These are phyloP conservation scores for Anarhynchus alexandrinus DNA, from an alignment of 2,113 vertebrate genomes.

Conservation along the genomic window DNA sequence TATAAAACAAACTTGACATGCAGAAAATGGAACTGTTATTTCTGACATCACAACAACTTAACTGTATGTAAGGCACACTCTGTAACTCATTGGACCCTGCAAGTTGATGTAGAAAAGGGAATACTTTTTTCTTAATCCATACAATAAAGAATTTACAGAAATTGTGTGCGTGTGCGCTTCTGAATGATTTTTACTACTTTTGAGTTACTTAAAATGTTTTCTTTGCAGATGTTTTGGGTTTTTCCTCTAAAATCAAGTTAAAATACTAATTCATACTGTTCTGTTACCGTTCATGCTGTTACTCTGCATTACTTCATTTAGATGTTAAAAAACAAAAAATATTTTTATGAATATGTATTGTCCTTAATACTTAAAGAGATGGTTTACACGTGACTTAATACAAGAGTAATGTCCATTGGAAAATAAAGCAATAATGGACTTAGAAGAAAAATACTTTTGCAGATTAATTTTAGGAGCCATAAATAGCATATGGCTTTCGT, in stretches of 20 bases:
- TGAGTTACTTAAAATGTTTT: not conserved
- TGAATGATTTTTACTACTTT: not conserved
- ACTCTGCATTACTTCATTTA: not conserved
- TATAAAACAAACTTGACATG: not conserved
- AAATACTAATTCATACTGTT: not conserved
- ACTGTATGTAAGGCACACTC: not conserved
- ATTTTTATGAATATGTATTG: not conserved
- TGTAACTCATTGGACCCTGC: not conserved
- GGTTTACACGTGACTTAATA: not conserved
- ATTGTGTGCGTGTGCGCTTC: not conserved
- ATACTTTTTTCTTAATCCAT: conserved; percentile 45
- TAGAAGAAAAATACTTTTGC: not conserved
- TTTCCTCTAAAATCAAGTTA: not conserved
- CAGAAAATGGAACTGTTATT: not conserved
- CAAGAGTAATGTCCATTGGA: not conserved
- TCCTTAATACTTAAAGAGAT: not conserved
- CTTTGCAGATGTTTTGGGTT: not conserved
- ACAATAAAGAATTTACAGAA: conserved; percentile 66
- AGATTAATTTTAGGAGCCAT: not conserved
- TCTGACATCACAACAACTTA: not conserved
- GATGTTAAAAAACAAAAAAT: not conserved
- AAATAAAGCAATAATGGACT: not conserved
- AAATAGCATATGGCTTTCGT: not conserved
- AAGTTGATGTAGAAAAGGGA: conserved; percentile 29
- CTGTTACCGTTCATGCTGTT: not conserved